Base-by-base conservation (phyloP, 2,888 invertebrate genomes). In the Actias luna region DNA sequence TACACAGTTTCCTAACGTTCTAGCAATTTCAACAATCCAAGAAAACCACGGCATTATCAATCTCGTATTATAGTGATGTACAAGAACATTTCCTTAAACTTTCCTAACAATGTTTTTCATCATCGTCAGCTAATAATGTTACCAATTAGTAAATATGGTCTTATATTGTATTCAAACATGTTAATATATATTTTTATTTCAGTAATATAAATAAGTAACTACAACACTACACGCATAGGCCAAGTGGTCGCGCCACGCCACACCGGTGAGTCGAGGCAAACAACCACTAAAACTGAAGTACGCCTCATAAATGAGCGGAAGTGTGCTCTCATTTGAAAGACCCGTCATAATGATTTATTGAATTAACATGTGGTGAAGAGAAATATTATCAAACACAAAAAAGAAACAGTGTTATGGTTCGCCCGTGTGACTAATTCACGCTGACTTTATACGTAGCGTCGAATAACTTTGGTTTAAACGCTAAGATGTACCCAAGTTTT, bases 281-380 rank as follows among this genome's bases (percentile, higher is more conserved):
- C 46, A 22, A 8, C 46, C 46, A 46, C 46, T 22, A 46, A 39
- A 46, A 46, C 46, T 22, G 46, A 46, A 46, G 46, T 46, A 46
- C 46, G 46, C 5, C 46, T 59, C 59, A 59, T 59, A 59, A 70
- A 67, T 69, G 71, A 75, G 73, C 68, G 70, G 65, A 67, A 72
- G 67, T 72, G 68, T 73, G 73, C 75, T 76, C 74, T 59, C 66
- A 69, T 76, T 75, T 66, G 65, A 64, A 69, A 71, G 69, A 69
- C 69, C 69, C 46, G 59, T 59, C 59, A 59, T 31, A 42, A 31
- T 59, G 59, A 59, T 59, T 59, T 59, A 59, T 59, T 59, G 42
- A 42, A 46, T 31, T 18, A 46, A 59, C 59, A 59, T 18, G 31
- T 18, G 42, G 59, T n/a, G 42, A 46, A 12, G 22, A 46, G 46